A percentile compares a stretch with the other conserved stretches of the same genome.
Conservation (phyloP, 2,797 vertebrate genomes). For the Enteromius treurensis region DNA sequence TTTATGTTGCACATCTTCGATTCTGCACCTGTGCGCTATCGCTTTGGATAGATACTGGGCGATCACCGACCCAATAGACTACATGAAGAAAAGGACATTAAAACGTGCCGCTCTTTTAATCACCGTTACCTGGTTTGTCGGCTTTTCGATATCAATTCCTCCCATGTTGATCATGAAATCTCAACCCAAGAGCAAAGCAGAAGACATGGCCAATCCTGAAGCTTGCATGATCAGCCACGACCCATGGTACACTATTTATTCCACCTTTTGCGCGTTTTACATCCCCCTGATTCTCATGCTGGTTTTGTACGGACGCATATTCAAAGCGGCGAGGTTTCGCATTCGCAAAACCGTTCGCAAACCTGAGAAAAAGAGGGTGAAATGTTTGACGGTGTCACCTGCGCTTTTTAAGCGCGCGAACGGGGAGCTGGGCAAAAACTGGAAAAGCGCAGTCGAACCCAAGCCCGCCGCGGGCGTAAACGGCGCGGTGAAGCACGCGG, state of each 20-base stretch:
- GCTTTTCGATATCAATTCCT: conserved; percentile 93
- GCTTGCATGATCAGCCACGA: conserved; percentile 91
- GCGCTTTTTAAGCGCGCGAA: conserved; percentile 76
- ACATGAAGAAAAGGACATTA: conserved; percentile 91
- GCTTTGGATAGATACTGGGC: conserved; percentile 96
- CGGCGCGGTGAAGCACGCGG: conserved; percentile 83
- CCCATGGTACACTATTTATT: conserved; percentile 92
- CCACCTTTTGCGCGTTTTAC: conserved; percentile 95
- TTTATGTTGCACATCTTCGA: conserved; percentile 94
- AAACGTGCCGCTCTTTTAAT: conserved; percentile 91
- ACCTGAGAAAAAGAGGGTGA: conserved; percentile 80
- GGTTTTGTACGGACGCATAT: conserved; percentile 95
- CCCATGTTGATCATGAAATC: conserved; percentile 94
- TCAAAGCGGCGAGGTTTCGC: conserved; percentile 92
- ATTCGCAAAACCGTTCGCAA: conserved; percentile 90
- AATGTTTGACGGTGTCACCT: conserved; percentile 78
- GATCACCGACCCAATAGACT: conserved; percentile 93
- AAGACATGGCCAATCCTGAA: conserved; percentile 86
- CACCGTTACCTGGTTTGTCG: conserved; percentile 91
- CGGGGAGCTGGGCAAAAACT: conserved; percentile 79
- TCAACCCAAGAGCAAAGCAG: conserved; percentile 80
- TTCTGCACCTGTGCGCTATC: conserved; percentile 94
- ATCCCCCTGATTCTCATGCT: conserved; percentile 91
- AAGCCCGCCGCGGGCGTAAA: conserved; percentile 79
- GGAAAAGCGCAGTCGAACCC: conserved; percentile 82